Evolutionary conservation across 2,888 invertebrate genomes (phyloP).

Genomic region (Pachymerium ferrugineum): DNA sequence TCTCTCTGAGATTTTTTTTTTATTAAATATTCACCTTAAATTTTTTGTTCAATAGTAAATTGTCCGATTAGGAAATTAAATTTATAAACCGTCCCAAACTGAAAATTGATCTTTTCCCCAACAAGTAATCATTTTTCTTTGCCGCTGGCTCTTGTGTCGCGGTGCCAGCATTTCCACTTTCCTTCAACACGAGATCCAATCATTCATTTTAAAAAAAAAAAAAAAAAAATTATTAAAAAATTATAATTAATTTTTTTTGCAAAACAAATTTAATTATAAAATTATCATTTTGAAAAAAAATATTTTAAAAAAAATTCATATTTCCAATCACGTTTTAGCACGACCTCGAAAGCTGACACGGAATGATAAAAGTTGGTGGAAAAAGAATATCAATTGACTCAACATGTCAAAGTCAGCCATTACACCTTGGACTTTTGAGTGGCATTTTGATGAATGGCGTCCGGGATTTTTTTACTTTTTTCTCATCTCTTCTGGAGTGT

Average conservation of each 20-base stretch:
- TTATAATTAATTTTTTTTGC: too few relatives aligned
- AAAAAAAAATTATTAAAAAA: too few relatives aligned
- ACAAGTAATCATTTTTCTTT: constrained; percentile 8
- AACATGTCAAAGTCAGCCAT: constrained; percentile 4
- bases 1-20: too few relatives aligned
- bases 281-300: too few relatives aligned
- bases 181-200: neutral
- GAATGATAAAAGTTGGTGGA: neutral
- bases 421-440: constrained; percentile 3
- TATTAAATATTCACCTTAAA: too few relatives aligned
- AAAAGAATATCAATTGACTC: constrained; percentile 4
- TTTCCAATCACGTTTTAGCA: too few relatives aligned
- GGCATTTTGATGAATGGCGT: constrained; percentile 9
- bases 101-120: constrained; percentile 2
- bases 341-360: too few relatives aligned
- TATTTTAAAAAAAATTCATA: too few relatives aligned
- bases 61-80: neutral
- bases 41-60: constrained; percentile 5
- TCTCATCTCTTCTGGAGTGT: neutral
- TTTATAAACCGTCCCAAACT: neutral
- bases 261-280: too few relatives aligned
- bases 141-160: neutral
- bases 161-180: neutral
- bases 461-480: neutral
- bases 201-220: neutral